These are phyloP conservation scores for Hippocampus zosterae DNA, from an alignment of 2,113 vertebrate genomes.

Conservation along the genomic window DNA sequence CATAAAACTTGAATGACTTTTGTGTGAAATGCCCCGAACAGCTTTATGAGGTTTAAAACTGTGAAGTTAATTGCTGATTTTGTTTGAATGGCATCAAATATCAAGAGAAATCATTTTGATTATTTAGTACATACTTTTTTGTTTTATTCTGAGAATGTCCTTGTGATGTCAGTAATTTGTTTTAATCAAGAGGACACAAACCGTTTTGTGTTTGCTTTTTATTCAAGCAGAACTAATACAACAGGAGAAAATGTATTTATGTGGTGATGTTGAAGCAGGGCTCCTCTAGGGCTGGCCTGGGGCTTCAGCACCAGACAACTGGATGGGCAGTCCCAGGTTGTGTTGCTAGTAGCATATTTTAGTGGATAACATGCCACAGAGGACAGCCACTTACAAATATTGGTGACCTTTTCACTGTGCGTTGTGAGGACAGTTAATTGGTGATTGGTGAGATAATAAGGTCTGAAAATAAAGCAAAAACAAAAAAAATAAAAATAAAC, in stretches of 20 bases:
- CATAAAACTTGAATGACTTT: no score
- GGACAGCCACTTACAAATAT: constrained; percentile 14
- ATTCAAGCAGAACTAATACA: constrained; percentile 58
- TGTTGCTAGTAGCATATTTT: constrained; percentile 35
- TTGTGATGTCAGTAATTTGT: constrained; percentile 17
- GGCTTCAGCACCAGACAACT: constrained; percentile 55
- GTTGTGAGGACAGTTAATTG: background rate
- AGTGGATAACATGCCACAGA: constrained; percentile 37
- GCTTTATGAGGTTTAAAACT: no score
- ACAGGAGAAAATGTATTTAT: constrained; percentile 58
- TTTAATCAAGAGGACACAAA: constrained; percentile 28
- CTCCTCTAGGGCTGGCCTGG: constrained; percentile 69
- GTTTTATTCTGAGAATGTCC: background rate
- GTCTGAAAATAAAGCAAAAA: background rate
- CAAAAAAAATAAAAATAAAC: no score
- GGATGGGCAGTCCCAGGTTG: constrained; percentile 46
- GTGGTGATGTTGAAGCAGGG: constrained; percentile 56
- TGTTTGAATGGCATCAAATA: no score
- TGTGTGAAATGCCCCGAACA: no score
- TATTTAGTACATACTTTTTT: no score
- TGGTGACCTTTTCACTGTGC: background rate
- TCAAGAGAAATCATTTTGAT: no score
- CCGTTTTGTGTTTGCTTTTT: constrained; percentile 37
- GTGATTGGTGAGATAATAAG: background rate
- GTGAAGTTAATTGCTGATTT: no score